Evolutionary conservation across 2,888 invertebrate genomes (phyloP).

Genomic region (Halocaridina rubra): DNA sequence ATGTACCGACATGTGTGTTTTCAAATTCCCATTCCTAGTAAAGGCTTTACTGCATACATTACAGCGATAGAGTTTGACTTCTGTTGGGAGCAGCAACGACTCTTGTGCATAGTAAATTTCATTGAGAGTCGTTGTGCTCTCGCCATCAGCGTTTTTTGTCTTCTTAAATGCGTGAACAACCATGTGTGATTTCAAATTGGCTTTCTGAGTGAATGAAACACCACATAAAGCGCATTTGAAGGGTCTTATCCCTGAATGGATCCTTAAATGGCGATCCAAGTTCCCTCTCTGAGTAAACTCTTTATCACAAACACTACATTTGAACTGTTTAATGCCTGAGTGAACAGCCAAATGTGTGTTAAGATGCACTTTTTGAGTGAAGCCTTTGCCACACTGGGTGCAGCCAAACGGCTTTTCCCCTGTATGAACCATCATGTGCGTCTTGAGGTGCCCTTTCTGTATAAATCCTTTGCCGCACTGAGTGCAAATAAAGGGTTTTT

Average conservation of each 20-base stretch:
- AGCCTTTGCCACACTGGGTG: background rate
- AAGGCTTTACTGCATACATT: background rate
- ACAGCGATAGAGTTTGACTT: background rate
- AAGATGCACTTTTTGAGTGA: background rate
- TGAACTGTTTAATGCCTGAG: background rate
- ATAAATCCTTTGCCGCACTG: background rate
- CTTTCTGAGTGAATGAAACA: background rate
- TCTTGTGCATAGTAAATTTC: background rate
- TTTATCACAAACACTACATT: background rate
- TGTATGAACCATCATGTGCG: background rate
- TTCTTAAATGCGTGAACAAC: background rate
- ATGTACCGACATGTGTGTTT: background rate
- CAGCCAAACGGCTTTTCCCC: background rate
- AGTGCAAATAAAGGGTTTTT: background rate
- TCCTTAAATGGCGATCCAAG: background rate
- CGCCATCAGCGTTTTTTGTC: background rate
- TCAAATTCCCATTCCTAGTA: background rate
- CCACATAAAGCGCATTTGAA: background rate
- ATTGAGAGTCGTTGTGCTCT: background rate
- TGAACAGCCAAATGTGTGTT: background rate
- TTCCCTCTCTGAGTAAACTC: background rate
- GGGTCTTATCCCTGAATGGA: background rate
- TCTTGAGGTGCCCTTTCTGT: background rate
- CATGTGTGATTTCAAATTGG: background rate
- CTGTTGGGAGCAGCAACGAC: background rate